phyloP scores from a whole-genome alignment of 2,797 vertebrate genomes.

The Sciurus vulgaris region DNA sequence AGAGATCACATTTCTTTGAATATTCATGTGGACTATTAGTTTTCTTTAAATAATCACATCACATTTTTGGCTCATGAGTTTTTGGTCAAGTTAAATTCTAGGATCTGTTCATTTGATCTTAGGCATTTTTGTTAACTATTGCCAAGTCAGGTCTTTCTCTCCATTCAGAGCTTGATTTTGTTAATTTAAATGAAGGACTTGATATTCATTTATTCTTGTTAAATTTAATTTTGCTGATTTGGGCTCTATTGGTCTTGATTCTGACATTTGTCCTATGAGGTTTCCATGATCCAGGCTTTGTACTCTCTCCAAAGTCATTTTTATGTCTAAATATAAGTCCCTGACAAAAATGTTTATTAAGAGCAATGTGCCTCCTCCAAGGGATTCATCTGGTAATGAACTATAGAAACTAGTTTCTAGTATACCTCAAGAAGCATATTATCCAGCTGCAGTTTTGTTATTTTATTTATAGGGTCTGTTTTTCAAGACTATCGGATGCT shows the following conservation, averaged over 20 bases:
- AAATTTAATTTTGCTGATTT: conserved; percentile 67
- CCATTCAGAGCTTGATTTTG: conserved; percentile 65
- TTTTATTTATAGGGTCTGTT: not conserved
- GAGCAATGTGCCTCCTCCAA: not conserved
- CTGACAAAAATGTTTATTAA: conserved; percentile 41
- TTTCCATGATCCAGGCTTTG: conserved; percentile 56
- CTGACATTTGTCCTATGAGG: conserved; percentile 57
- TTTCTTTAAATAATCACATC: conserved; percentile 71
- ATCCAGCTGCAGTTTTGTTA: not conserved
- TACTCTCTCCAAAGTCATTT: conserved; percentile 51
- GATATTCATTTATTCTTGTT: conserved; percentile 63
- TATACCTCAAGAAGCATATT: not conserved
- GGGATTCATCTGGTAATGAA: not conserved
- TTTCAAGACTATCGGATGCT: conserved; percentile 29
- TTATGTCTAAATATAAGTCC: conserved; percentile 58
- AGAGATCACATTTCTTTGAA: conserved; percentile 75
- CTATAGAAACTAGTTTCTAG: not conserved
- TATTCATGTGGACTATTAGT: conserved; percentile 68
- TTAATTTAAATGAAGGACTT: conserved; percentile 64
- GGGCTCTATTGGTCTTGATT: conserved; percentile 48
- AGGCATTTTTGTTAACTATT: conserved; percentile 2
- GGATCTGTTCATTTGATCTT: conserved; percentile 67
- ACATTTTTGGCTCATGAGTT: conserved; percentile 68
- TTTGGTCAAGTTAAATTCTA: conserved; percentile 69
- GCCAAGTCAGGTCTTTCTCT: conserved; percentile 67